These are phyloP conservation scores for Esox lucius DNA, from an alignment of 2,797 vertebrate species.

Conservation along the genomic window DNA sequence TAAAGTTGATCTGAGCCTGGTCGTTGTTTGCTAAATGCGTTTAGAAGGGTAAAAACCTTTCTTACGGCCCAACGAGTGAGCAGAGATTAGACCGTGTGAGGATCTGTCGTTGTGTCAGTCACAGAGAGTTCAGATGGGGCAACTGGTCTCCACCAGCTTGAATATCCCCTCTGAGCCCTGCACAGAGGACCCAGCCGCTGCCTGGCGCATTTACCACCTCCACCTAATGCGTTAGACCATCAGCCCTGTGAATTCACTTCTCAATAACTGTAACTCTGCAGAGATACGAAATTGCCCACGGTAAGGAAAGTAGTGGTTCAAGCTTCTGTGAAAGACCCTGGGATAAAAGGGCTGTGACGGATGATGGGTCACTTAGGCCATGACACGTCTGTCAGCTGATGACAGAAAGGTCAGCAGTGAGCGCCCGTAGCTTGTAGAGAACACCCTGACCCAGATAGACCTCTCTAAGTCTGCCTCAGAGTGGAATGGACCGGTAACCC, in stretches of 20 bases:
- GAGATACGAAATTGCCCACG: neutral
- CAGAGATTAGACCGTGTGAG: neutral
- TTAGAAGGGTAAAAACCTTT: neutral
- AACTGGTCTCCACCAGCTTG: neutral
- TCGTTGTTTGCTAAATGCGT: neutral
- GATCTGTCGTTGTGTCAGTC: neutral
- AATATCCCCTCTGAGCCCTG: neutral
- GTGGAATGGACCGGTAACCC: neutral
- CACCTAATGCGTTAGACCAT: neutral
- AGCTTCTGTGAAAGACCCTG: neutral
- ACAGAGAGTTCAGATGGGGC: neutral
- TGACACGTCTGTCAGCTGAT: constrained; percentile 10
- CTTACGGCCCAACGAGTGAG: neutral
- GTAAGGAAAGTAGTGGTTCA: neutral
- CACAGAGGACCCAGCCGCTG: neutral
- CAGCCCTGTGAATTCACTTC: neutral
- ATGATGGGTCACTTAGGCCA: neutral
- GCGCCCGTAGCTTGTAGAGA: neutral
- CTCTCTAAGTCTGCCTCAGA: neutral
- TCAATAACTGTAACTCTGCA: neutral
- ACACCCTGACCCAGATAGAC: constrained; percentile 15
- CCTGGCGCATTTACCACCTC: neutral
- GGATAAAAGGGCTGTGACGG: neutral
- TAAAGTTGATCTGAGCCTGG: neutral
- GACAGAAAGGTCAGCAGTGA: constrained; percentile 14